Conservation (phyloP, 2,888 invertebrate genomes). For the Cyrtodaria siliqua region DNA sequence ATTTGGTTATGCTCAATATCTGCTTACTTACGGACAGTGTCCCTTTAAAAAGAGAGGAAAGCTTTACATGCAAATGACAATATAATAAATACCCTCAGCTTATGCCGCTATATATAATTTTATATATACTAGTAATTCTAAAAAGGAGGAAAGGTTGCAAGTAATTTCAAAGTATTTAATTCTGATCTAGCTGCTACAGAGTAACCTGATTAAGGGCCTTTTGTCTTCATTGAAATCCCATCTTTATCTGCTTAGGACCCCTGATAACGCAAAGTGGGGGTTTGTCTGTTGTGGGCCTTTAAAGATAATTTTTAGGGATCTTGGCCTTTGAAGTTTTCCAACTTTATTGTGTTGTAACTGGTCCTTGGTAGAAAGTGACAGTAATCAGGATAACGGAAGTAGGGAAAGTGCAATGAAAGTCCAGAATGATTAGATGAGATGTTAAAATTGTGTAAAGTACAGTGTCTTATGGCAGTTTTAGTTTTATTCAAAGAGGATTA, state of each 20-base stretch:
- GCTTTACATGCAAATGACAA: too few relatives aligned
- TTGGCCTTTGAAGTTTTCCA: slow-evolving; percentile 46
- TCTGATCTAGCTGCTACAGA: slow-evolving; percentile 34
- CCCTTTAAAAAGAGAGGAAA: too few relatives aligned
- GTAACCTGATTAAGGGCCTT: slow-evolving; percentile 30
- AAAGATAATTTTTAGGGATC: slow-evolving; percentile 20
- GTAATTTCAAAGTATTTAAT: too few relatives aligned
- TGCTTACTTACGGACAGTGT: too few relatives aligned
- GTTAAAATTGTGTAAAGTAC: slow-evolving; percentile 5
- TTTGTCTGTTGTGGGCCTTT: slow-evolving; percentile 6
- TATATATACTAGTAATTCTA: too few relatives aligned
- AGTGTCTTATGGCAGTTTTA: slow-evolving; percentile 12
- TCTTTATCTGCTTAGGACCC: slow-evolving; percentile 6
- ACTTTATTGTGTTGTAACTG: slow-evolving; percentile 40
- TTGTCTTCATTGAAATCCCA: slow-evolving; percentile 21
- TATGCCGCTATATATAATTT: too few relatives aligned
- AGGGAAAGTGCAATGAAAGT: slow-evolving; percentile 19
- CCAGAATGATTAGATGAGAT: slow-evolving; percentile 21
- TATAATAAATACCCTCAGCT: too few relatives aligned
- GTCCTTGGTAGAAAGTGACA: slow-evolving; percentile 15
- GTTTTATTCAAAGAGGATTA: slow-evolving; percentile 27
- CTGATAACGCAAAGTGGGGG: slow-evolving; percentile 26
- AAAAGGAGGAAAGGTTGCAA: too few relatives aligned
- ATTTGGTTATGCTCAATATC: too few relatives aligned
- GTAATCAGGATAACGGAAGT: slow-evolving; percentile 10